Percentiles rank a stretch among this genome's conserved stretches.
Evolutionary conservation across 2,113 vertebrate species (phyloP).

Genomic region (Stercorarius parasiticus): DNA sequence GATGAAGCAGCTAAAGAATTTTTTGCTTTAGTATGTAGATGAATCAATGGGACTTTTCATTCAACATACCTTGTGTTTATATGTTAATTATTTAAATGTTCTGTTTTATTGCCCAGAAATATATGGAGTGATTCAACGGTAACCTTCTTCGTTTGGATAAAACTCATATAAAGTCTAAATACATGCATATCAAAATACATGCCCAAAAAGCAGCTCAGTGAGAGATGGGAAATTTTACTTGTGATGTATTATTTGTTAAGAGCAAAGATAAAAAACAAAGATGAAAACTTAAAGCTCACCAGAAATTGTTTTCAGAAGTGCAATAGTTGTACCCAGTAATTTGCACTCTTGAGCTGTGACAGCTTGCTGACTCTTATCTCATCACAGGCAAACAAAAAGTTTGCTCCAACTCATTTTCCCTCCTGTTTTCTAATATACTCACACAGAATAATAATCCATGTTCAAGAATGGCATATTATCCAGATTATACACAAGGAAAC

Average conservation of each 20-base stretch:
- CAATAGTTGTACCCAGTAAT: neutral
- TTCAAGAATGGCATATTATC: neutral
- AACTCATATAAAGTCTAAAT: neutral
- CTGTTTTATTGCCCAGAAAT: neutral
- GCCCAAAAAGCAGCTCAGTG: neutral
- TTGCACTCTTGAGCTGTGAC: neutral
- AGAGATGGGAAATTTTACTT: neutral
- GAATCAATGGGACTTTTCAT: neutral
- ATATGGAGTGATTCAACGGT: neutral
- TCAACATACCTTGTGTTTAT: neutral
- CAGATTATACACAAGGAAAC: neutral
- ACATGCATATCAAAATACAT: neutral
- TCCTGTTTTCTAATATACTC: neutral
- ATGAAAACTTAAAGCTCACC: neutral
- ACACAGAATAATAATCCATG: neutral
- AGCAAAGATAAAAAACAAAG: neutral
- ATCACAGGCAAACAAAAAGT: neutral
- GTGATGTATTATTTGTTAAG: neutral
- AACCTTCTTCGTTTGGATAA: neutral
- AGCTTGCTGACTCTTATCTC: neutral
- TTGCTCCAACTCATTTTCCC: neutral
- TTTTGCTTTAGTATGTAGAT: neutral
- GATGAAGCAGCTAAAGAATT: neutral
- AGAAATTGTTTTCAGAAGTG: neutral
- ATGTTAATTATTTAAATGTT: neutral